Base-by-base conservation (phyloP, 2,888 invertebrate species). In the Euplexia lucipara region DNA sequence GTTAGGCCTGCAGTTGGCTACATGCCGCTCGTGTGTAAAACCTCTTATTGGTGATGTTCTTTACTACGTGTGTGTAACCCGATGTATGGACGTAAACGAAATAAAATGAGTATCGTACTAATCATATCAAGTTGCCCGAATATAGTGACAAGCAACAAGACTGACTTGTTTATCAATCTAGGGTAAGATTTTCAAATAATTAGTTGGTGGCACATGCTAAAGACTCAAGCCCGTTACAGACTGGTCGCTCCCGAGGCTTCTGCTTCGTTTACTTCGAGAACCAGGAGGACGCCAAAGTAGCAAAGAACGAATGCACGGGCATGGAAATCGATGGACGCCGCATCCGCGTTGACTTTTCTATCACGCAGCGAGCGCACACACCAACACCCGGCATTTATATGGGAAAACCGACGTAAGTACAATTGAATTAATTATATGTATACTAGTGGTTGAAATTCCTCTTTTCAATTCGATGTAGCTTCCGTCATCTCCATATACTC, bases 341-440 rank as follows among this genome's bases (percentile, higher is more conserved):
- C 83, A 99, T 99, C 83, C 96, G 99, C 79, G 99, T 99, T 9
- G 99, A 99, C 93, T 99, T 97, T 93, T 99, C 99, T 7, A 99
- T 99, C 84, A 99, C 99, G 44, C 97, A 98, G 92, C 96, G 99
- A 66, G 98, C 99, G 10, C 99, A 99, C 90, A 99, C 99, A 0
- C 99, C 99, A 12, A 99, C 99, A 6, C 99, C 99, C 8, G 99
- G 99, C 62, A 98, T 99, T 81, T 99, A 99, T 88, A 98, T 99
- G 97, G 99, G 99, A 52, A 98, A 98, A 92, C 98, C 98, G 1
- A 98, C 98, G 97, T 97, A 90, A 96, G 96, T 95, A 77, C 1
- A 51, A 3, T 26, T 26, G 26, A 26, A 3, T 3, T 26, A 26
- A 26, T 26, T 26, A 26, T 26, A n/a, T n/a, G n/a, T n/a, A n/a